Evolutionary conservation across 2,888 invertebrate genomes (phyloP).

Genomic region (Hydraecia micacea): DNA sequence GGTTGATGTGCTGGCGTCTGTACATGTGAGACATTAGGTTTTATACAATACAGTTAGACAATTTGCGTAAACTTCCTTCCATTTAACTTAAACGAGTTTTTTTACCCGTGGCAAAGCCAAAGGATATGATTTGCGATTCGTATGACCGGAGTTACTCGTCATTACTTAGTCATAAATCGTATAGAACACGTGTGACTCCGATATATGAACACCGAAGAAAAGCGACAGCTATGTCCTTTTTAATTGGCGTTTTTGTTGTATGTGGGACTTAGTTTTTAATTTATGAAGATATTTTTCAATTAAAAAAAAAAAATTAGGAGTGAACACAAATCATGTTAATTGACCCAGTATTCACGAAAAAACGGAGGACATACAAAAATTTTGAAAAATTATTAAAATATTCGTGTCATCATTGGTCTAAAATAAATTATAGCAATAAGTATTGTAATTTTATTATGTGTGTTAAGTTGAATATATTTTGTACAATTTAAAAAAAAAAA

Average conservation of each 20-base stretch:
- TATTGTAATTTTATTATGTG: no score
- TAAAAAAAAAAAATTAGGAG: no score
- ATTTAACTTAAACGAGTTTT: neutral
- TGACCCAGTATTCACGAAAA: neutral
- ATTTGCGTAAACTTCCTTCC: no score
- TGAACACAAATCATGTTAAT: neutral
- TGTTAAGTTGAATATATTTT: no score
- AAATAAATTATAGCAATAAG: no score
- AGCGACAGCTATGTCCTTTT: neutral
- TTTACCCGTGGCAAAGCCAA: neutral
- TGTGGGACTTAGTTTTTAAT: neutral
- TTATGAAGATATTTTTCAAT: neutral
- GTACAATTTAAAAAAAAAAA: no score
- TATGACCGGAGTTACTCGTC: neutral
- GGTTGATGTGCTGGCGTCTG: no score
- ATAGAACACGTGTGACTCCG: neutral
- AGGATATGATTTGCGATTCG: neutral
- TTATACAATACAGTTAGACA: neutral
- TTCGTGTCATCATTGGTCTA: conserved; percentile 17
- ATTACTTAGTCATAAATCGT: neutral
- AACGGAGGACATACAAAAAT: neutral
- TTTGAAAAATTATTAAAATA: neutral
- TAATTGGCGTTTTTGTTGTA: neutral
- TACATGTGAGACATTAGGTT: neutral
- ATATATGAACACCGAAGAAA: neutral